A percentile compares a stretch with the other conserved stretches of the same genome.
Conservation (phyloP, 1,140 invertebrate genomes). For the Dendroctonus valens region DNA sequence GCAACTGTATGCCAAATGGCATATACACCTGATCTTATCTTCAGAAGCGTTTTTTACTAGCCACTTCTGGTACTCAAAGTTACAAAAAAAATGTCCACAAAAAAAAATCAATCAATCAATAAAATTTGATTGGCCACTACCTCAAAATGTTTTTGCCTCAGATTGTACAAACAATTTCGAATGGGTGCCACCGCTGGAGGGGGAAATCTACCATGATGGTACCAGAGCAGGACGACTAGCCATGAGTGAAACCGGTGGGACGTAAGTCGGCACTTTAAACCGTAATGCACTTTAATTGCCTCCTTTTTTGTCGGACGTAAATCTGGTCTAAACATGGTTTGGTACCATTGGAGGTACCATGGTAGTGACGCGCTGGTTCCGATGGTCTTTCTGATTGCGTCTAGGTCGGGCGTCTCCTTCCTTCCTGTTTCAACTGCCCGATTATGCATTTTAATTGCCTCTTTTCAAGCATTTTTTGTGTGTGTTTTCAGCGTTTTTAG, state of each 20-base stretch:
- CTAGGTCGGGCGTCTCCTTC: too few relatives aligned
- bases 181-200: background rate
- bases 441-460: too few relatives aligned
- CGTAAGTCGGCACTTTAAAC: constrained; percentile 12
- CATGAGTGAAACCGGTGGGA: constrained; percentile 21
- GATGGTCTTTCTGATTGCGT: constrained; percentile 5
- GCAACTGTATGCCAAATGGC: too few relatives aligned
- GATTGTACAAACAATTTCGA: constrained; percentile 7
- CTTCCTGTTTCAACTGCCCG: too few relatives aligned
- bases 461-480: too few relatives aligned
- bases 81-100: too few relatives aligned
- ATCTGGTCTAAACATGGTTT: constrained; percentile 4
- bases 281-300: constrained; percentile 9
- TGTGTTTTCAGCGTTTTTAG: too few relatives aligned
- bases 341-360: background rate
- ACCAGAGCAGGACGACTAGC: constrained; percentile 23
- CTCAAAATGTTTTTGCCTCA: constrained; percentile 1
- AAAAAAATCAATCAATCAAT: too few relatives aligned
- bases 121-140: too few relatives aligned
- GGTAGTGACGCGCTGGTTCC: background rate
- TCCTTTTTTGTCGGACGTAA: constrained; percentile 15
- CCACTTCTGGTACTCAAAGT: too few relatives aligned
- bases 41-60: too few relatives aligned
- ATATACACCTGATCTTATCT: too few relatives aligned
- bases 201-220: constrained; percentile 9